Evolutionary conservation across 2,888 invertebrate genomes (phyloP).

Genomic region (Drosophila pullipes): DNA sequence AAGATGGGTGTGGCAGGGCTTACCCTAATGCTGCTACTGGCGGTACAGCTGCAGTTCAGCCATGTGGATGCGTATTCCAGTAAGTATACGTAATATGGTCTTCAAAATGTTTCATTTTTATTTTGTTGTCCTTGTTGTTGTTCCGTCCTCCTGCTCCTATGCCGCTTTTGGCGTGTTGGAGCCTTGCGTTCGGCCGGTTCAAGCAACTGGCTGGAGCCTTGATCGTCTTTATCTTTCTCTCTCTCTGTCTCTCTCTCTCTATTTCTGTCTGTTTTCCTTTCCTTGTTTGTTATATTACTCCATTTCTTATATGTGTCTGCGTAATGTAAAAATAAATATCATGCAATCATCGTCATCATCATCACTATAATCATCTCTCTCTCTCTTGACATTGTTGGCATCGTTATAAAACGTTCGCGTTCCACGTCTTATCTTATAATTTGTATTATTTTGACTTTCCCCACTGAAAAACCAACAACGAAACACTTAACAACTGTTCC

Average conservation of each 20-base stretch:
- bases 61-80: constrained; percentile 84
- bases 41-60: constrained; percentile 74
- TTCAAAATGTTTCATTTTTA: not conserved
- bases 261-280: constrained; percentile 11
- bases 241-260: constrained; percentile 6
- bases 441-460: constrained; percentile 31
- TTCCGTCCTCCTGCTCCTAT: not conserved
- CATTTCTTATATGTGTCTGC: constrained; percentile 18
- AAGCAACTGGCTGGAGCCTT: not conserved
- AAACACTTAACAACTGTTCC: constrained; percentile 31
- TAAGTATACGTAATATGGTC: constrained; percentile 75
- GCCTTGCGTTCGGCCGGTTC: not conserved
- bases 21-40: constrained; percentile 40
- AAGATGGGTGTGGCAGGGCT: constrained; percentile 56
- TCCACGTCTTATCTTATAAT: constrained; percentile 34
- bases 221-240: constrained; percentile 9
- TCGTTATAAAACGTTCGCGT: constrained; percentile 17
- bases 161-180: constrained; percentile 10
- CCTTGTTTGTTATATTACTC: constrained; percentile 2
- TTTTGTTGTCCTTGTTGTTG: constrained; percentile 25
- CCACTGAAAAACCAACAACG: constrained; percentile 10
- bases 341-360: constrained; percentile 27
- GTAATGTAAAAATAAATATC: constrained; percentile 21
- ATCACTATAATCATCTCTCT: constrained; percentile 20
- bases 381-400: constrained; percentile 17